Conservation (phyloP, 2,888 invertebrate genomes). For the Balanococcus diminutus region DNA sequence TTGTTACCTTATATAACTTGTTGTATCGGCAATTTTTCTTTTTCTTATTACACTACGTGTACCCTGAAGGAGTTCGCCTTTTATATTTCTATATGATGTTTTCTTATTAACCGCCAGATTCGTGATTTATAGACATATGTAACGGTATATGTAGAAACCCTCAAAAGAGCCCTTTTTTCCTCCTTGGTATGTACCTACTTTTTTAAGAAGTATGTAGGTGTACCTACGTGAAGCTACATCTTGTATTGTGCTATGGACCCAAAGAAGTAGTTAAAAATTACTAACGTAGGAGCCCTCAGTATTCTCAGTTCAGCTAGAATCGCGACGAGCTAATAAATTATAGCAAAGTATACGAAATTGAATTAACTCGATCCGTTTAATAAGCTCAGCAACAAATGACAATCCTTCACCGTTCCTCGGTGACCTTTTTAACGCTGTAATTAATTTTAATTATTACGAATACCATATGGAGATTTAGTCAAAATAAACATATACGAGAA, state of each 20-base stretch:
- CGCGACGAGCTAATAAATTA: not conserved
- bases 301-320: no score
- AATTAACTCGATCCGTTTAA: conserved; percentile 13
- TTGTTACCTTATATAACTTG: conserved; percentile 17
- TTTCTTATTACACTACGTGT: not conserved
- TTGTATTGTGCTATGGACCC: no score
- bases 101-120: conserved; percentile 13
- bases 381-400: not conserved
- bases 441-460: conserved; percentile 19
- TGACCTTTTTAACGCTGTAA: not conserved
- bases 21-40: conserved; percentile 19
- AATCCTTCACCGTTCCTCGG: not conserved
- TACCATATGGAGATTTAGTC: conserved; percentile 14
- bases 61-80: conserved; percentile 6
- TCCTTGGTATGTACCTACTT: not conserved
- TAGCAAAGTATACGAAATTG: not conserved
- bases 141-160: not conserved
- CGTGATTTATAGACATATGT: not conserved
- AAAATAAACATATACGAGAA: not conserved
- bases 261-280: no score
- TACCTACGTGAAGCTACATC: no score
- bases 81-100: conserved; percentile 12
- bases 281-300: no score
- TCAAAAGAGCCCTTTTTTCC: not conserved
- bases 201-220: no score